Percentiles rank a stretch among this genome's conserved stretches.
These are phyloP conservation scores for Melanotaenia duboulayi DNA, from an alignment of 2,113 vertebrate genomes.

Conservation along the genomic window DNA sequence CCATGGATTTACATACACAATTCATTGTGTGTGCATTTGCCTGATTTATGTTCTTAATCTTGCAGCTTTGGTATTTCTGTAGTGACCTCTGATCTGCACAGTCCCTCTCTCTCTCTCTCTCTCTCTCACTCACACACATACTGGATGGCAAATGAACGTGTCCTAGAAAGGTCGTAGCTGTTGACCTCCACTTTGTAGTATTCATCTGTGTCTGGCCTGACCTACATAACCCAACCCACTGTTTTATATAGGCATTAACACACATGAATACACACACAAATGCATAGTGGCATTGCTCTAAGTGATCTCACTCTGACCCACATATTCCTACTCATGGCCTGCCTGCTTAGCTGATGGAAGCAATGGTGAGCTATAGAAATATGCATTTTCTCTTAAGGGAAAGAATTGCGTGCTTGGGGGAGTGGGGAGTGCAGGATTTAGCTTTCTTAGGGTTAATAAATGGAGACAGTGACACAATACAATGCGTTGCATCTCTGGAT, in stretches of 20 bases:
- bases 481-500: not conserved
- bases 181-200: conserved; percentile 36
- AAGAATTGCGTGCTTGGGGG: not conserved
- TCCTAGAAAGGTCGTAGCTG: conserved; percentile 54
- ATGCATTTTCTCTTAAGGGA: conserved; percentile 17
- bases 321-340: conserved; percentile 46
- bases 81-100: conserved; percentile 23
- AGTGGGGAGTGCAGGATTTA: not conserved
- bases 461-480: not conserved
- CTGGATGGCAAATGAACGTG: conserved; percentile 14
- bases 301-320: conserved; percentile 48
- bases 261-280: conserved; percentile 27
- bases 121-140: not conserved
- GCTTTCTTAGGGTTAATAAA: conserved; percentile 1
- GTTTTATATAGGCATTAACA: conserved; percentile 32
- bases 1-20: conserved; percentile 24
- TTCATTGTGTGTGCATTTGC: conserved; percentile 21
- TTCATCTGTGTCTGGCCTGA: conserved; percentile 54
- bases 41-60: conserved; percentile 39
- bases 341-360: conserved; percentile 45
- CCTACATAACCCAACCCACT: conserved; percentile 51
- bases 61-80: conserved; percentile 21
- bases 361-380: conserved; percentile 37
- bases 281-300: conserved; percentile 10
- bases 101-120: conserved; percentile 1